These are phyloP conservation scores for Aspidoscelis tigris DNA, from an alignment of 2,113 vertebrate species.

Conservation along the genomic window DNA sequence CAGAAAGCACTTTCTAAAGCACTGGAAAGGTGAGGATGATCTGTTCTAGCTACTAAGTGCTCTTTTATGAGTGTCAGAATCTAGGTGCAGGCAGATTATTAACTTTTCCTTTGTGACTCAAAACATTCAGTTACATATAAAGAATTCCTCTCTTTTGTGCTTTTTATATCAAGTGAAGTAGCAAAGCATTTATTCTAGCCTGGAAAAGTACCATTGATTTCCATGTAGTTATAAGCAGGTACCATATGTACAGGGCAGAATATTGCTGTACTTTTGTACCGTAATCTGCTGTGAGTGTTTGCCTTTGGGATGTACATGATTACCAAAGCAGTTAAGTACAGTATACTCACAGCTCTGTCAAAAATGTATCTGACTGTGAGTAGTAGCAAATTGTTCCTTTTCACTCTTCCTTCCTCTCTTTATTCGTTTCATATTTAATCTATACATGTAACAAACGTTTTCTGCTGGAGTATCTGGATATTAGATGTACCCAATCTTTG, in stretches of 20 bases:
- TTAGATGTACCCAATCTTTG: no score
- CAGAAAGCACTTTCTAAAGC: conserved; percentile 99
- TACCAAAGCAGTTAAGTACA: neutral
- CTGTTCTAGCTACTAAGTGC: conserved; percentile 13
- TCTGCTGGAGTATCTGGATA: neutral
- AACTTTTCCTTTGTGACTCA: neutral
- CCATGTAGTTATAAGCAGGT: neutral
- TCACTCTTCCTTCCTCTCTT: no score
- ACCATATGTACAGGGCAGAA: neutral
- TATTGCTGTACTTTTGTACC: neutral
- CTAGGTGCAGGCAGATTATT: neutral
- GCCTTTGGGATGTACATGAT: neutral
- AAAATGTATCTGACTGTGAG: neutral
- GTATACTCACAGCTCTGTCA: neutral
- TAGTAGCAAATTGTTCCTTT: neutral
- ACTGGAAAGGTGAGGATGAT: conserved; percentile 88
- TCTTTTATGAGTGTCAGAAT: neutral
- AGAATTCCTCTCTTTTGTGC: neutral
- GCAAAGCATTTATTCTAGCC: neutral
- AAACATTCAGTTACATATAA: neutral
- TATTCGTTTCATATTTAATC: neutral
- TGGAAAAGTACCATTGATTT: neutral
- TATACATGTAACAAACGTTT: neutral
- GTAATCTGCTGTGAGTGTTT: neutral
- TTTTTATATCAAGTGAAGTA: neutral